Conservation (phyloP, 2,113 vertebrate genomes). For the Gadus chalcogrammus region DNA sequence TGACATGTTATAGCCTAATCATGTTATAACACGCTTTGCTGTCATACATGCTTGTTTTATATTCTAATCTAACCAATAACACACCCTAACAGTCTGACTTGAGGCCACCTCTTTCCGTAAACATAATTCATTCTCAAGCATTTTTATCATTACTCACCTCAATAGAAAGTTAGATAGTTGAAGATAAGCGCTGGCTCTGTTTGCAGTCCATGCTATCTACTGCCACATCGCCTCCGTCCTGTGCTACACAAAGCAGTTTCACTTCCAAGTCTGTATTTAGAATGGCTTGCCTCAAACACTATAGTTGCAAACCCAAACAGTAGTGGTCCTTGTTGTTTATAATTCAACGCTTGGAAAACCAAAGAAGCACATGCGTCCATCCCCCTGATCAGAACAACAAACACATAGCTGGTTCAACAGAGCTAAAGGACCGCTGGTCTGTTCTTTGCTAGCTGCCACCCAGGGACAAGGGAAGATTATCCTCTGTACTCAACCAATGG, state of each 20-base stretch:
- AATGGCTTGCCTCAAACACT: slow-evolving; percentile 18
- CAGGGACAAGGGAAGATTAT: slow-evolving; percentile 21
- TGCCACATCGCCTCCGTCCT: slow-evolving; percentile 21
- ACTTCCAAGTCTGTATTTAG: slow-evolving; percentile 59
- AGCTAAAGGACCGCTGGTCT: slow-evolving; percentile 35
- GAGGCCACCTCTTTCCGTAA: too few relatives aligned
- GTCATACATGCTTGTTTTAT: too few relatives aligned
- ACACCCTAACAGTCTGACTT: too few relatives aligned
- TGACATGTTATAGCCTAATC: too few relatives aligned
- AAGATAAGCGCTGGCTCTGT: not conserved
- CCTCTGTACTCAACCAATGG: slow-evolving; percentile 28
- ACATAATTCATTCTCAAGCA: not conserved
- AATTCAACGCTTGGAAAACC: slow-evolving; percentile 33
- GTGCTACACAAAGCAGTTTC: slow-evolving; percentile 51
- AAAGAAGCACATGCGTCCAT: slow-evolving; percentile 58
- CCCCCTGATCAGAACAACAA: slow-evolving; percentile 54
- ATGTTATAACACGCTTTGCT: too few relatives aligned
- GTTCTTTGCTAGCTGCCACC: slow-evolving; percentile 6
- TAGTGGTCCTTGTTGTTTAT: slow-evolving; percentile 52
- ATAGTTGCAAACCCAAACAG: slow-evolving; percentile 38
- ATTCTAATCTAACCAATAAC: too few relatives aligned
- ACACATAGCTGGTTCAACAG: slow-evolving; percentile 44
- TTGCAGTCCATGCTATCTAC: slow-evolving; percentile 13
- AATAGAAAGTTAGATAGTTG: not conserved
- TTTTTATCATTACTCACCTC: slow-evolving; percentile 18